Percentiles rank a stretch among this genome's conserved stretches.
phyloP scores from a whole-genome alignment of 2,888 invertebrate species.

The Unio delphinus region DNA sequence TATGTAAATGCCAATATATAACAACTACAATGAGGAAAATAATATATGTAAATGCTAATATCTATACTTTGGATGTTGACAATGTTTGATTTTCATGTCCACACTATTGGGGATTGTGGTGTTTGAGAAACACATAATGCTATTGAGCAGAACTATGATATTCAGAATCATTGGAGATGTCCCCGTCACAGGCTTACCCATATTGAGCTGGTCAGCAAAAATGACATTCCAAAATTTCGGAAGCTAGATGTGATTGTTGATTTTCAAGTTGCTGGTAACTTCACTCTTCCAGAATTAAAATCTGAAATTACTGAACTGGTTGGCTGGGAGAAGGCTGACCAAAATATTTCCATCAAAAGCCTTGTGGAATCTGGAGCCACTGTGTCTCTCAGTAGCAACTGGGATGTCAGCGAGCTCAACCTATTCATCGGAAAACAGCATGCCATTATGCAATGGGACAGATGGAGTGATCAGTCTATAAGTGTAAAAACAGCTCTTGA shows the following conservation, averaged over 20 bases:
- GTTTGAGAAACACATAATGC: slow-evolving; percentile 23
- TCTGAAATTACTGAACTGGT: slow-evolving; percentile 12
- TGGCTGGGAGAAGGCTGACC: slow-evolving; percentile 8
- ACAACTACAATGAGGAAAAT: no score
- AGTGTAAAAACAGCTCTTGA: slow-evolving; percentile 15
- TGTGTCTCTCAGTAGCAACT: slow-evolving; percentile 30
- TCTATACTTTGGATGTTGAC: slow-evolving; percentile 14
- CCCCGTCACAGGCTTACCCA: slow-evolving; percentile 26
- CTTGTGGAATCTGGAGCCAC: slow-evolving; percentile 14
- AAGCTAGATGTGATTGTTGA: slow-evolving; percentile 24
- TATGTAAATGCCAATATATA: no score
- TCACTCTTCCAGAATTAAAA: slow-evolving; percentile 8
- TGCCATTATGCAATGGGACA: not conserved
- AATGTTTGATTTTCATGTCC: slow-evolving; percentile 27
- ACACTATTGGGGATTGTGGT: slow-evolving; percentile 31
- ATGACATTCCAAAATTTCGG: slow-evolving; percentile 13
- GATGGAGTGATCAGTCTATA: slow-evolving; percentile 6
- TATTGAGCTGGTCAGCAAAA: slow-evolving; percentile 14
- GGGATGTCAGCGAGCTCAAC: slow-evolving; percentile 30
- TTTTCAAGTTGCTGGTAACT: slow-evolving; percentile 29
- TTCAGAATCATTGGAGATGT: not conserved
- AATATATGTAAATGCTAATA: slow-evolving; percentile 2
- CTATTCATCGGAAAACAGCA: slow-evolving; percentile 21
- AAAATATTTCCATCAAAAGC: slow-evolving; percentile 17
- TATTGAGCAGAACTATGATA: slow-evolving; percentile 5